Evolutionary conservation across 2,113 vertebrate genomes (phyloP).

Genomic region (Burhinus bistriatus): DNA sequence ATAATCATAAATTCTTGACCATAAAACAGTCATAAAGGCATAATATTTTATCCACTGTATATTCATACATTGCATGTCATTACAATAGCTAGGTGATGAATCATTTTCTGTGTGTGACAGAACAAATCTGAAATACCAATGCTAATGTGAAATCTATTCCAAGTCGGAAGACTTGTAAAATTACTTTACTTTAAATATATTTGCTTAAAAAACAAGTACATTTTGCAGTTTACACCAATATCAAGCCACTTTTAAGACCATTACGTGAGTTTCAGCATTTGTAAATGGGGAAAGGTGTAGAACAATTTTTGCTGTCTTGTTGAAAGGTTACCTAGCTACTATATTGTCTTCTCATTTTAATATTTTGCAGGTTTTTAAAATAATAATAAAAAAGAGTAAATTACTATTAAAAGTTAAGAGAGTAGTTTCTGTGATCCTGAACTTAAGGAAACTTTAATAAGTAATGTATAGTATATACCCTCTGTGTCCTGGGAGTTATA

Average conservation of each 20-base stretch:
- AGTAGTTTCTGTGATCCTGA: background rate
- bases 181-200: conserved; percentile 25
- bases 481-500: conserved; percentile 15
- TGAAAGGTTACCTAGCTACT: background rate
- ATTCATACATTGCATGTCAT: conserved; percentile 70
- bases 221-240: conserved; percentile 8
- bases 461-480: background rate
- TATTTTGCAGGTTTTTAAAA: background rate
- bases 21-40: conserved; percentile 74
- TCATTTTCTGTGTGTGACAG: conserved; percentile 68
- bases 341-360: background rate
- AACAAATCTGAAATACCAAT: conserved; percentile 67
- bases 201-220: background rate
- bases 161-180: conserved; percentile 32
- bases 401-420: background rate
- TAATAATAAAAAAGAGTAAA: background rate
- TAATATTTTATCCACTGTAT: conserved; percentile 71
- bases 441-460: conserved; percentile 20
- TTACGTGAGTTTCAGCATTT: background rate
- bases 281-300: background rate
- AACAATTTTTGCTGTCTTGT: background rate
- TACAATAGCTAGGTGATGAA: conserved; percentile 64
- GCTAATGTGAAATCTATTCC: conserved; percentile 62
- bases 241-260: background rate
- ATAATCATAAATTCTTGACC: conserved; percentile 72